Percentiles rank a stretch among this genome's conserved stretches.
phyloP scores from a whole-genome alignment of 2,888 invertebrate genomes.

The Trichopria drosophilae region DNA sequence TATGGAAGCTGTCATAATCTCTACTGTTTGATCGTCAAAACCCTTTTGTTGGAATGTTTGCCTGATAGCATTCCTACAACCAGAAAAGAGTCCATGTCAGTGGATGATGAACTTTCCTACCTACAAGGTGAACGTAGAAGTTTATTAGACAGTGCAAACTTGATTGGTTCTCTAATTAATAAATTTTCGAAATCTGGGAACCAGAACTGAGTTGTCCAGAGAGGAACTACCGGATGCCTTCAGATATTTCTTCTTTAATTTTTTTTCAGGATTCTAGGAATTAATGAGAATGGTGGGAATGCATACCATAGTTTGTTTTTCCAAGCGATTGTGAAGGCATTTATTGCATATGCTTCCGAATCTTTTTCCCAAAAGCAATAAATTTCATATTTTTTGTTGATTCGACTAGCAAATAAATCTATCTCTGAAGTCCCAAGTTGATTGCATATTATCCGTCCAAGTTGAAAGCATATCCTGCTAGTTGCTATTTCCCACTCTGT shows the following conservation, averaged over 20 bases:
- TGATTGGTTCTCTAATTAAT: slow-evolving; percentile 21
- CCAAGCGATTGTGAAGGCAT: slow-evolving; percentile 33
- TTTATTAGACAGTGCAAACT: slow-evolving; percentile 34
- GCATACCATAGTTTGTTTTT: slow-evolving; percentile 35
- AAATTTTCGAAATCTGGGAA: slow-evolving; percentile 26
- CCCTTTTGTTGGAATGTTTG: slow-evolving; percentile 29
- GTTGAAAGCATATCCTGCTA: slow-evolving; percentile 18
- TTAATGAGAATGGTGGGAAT: slow-evolving; percentile 43
- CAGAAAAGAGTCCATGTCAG: slow-evolving; percentile 34
- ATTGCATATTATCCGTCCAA: slow-evolving; percentile 9
- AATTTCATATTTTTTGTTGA: slow-evolving; percentile 31
- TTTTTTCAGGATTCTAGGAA: slow-evolving; percentile 41
- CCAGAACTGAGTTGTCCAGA: slow-evolving; percentile 43
- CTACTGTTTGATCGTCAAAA: slow-evolving; percentile 24
- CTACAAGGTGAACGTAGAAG: slow-evolving; percentile 39
- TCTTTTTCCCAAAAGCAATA: too few relatives aligned
- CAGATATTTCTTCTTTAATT: slow-evolving; percentile 42
- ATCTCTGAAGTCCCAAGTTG: slow-evolving; percentile 25
- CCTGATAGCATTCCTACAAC: slow-evolving; percentile 42
- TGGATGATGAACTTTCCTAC: slow-evolving; percentile 35
- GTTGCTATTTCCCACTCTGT: slow-evolving; percentile 33
- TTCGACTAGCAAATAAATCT: slow-evolving; percentile 33
- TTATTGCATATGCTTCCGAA: too few relatives aligned
- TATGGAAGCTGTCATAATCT: slow-evolving; percentile 23
- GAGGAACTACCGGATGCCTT: slow-evolving; percentile 46